A percentile compares a stretch with the other conserved stretches of the same genome.
Conservation (phyloP, 2,113 vertebrate species). For the Dendropsophus ebraccatus region DNA sequence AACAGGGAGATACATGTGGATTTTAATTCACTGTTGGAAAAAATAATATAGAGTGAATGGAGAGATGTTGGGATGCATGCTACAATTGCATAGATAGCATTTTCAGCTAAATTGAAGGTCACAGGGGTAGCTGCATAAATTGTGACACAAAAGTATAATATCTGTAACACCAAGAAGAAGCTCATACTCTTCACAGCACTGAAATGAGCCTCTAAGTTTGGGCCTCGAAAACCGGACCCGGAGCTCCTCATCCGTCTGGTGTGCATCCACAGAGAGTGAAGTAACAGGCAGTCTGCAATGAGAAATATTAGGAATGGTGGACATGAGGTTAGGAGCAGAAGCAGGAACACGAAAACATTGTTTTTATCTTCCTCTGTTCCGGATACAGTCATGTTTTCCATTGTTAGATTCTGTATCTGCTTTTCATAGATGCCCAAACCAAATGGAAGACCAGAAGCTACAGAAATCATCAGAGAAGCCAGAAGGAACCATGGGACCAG, state of each 20-base stretch:
- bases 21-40: too few relatives aligned
- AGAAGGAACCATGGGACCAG: constrained; percentile 55
- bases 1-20: too few relatives aligned
- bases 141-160: too few relatives aligned
- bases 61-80: not conserved
- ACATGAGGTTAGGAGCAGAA: not conserved
- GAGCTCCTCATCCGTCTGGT: not conserved
- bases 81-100: not conserved
- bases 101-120: not conserved
- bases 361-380: not conserved
- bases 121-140: not conserved
- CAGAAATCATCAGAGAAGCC: not conserved
- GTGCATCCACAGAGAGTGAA: not conserved
- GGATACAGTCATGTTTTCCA: not conserved
- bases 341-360: not conserved
- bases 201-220: not conserved
- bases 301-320: not conserved
- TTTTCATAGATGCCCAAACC: not conserved
- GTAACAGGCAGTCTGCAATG: not conserved
- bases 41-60: too few relatives aligned
- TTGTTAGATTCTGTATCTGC: not conserved
- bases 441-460: not conserved
- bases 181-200: not conserved
- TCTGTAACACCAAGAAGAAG: not conserved
- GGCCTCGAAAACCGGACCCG: not conserved